Conservation (phyloP, 2,888 invertebrate genomes). For the Encarsia formosa region DNA sequence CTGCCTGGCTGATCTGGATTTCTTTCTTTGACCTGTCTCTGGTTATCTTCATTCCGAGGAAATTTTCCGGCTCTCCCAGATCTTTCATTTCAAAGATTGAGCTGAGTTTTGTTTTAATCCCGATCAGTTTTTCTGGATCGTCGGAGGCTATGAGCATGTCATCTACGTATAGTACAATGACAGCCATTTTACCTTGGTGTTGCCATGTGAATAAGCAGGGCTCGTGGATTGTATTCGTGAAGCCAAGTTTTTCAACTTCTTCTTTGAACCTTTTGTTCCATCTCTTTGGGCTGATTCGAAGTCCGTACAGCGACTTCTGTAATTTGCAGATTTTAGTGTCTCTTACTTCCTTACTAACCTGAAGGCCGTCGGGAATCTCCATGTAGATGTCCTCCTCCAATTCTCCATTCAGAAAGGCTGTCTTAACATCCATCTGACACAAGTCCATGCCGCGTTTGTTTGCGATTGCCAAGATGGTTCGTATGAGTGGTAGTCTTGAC, state of each 20-base stretch:
- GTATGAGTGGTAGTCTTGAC: no score
- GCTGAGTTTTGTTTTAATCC: background rate
- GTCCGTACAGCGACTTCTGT: background rate
- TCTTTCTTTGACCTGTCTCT: background rate
- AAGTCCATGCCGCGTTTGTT: no score
- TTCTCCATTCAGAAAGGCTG: no score
- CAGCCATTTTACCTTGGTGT: background rate
- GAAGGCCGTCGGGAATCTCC: background rate
- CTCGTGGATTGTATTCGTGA: background rate
- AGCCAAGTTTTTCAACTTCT: background rate
- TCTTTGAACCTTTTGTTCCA: background rate
- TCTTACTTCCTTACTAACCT: background rate
- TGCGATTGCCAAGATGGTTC: no score
- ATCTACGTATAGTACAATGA: background rate
- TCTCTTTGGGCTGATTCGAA: background rate
- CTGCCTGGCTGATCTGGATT: no score
- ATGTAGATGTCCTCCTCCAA: background rate
- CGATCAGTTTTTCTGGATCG: background rate
- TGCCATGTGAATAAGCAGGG: background rate
- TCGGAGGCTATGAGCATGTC: no score
- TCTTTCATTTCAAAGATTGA: background rate
- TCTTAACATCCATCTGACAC: no score
- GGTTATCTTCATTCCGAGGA: background rate
- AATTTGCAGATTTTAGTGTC: background rate
- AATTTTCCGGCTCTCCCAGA: background rate